These are phyloP conservation scores for Diachasma alloeum DNA, from an alignment of 1,140 invertebrate genomes.

Conservation along the genomic window DNA sequence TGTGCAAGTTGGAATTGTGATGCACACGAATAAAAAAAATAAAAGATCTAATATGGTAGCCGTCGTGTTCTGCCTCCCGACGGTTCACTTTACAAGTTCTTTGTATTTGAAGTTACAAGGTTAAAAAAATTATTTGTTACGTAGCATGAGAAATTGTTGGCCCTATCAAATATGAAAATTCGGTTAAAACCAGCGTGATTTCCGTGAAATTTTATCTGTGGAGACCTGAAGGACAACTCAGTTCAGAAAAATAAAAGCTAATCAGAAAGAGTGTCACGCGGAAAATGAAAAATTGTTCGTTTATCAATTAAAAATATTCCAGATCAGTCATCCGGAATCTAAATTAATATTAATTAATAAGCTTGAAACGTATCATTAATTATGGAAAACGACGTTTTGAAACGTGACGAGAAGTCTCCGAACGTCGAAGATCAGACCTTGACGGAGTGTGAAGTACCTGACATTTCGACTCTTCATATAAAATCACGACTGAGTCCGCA, in stretches of 20 bases:
- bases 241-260: neutral
- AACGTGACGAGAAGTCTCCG: conserved; percentile 29
- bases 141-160: neutral
- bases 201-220: conserved; percentile 33
- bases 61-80: conserved; percentile 34
- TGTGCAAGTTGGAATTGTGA: too few relatives aligned
- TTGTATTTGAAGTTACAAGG: conserved; percentile 37
- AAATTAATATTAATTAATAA: neutral
- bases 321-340: neutral
- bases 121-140: conserved; percentile 21
- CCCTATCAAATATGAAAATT: conserved; percentile 55
- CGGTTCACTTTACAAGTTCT: conserved; percentile 38
- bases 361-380: conserved; percentile 8
- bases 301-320: neutral
- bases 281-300: neutral
- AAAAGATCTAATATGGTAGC: conserved; percentile 59
- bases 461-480: conserved; percentile 49
- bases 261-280: neutral
- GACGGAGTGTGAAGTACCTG: conserved; percentile 34
- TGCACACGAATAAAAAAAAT: too few relatives aligned
- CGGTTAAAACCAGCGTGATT: conserved; percentile 44
- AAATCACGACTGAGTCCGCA: conserved; percentile 51
- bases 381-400: conserved; percentile 40
- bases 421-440: conserved; percentile 44
- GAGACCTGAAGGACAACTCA: neutral